Evolutionary conservation across 2,113 vertebrate species (phyloP), one percentile per base, ranked within the genome.

Genomic region (Sinocyclocheilus anshuiensis): DNA sequence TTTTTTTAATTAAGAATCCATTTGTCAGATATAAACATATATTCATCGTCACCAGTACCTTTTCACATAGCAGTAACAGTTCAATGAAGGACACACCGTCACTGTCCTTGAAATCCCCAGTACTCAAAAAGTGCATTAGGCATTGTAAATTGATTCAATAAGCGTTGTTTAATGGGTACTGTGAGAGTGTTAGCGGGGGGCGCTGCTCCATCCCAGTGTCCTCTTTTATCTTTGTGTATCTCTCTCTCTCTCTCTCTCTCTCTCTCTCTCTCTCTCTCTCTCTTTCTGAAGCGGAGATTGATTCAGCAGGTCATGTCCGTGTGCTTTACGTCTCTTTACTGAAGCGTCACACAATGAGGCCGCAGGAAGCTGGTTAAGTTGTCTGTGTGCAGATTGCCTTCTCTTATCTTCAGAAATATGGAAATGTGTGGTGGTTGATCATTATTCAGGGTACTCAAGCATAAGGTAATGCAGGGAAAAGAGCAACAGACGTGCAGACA

Each of bases 351-450:
- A 90, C 86, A 91, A 87, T 90, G 88, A 90, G 90, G 55, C 91
- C 90, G 91, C 69, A 76, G 92, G 92, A 93, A 90, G 90, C 91
- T 90, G 91, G 91, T 92, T 92, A 93, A 93, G 91, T 92, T 92
- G 85, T 90, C 77, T 79, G n/a, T 22, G 22, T 89, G 91, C 91
- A 93, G 91, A 92, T 92, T 94, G 92, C 87, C 39, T 87, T 87
- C 81, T 90, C 90, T 93, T 94, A 94, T 94, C 92, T 94, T 89
- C 88, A 84, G 89, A 92, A 94, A 92, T 92, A 93, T 92, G 91
- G 88, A 93, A 93, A 93, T 93, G 93, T 93, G 91, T 93, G 93
- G 92, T 90, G 90, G 88, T 92, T 92, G 90, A 94, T 94, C 94
- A 93, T 94, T 93, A 94, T 93, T 94, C 92, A 71, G 89, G 91